Base-by-base conservation (phyloP, 2,797 vertebrate genomes). In the Scolopax rusticola region DNA sequence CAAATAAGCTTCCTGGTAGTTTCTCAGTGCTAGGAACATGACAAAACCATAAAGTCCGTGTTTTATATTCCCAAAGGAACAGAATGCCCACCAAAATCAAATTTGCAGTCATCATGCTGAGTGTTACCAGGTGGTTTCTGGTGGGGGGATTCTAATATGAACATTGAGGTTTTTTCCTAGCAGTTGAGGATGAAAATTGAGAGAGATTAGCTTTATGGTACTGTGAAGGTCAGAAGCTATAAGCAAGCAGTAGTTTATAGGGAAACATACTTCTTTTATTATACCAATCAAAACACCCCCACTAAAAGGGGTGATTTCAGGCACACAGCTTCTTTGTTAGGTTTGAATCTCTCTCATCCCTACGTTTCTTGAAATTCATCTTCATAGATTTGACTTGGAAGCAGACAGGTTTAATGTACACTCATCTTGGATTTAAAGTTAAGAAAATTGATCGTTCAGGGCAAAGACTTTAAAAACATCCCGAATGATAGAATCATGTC, bases 61-160 rank as follows among this genome's bases (percentile, higher is more conserved):
- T 28, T 93, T 90, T 90, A 28, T 77, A 27, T 63, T 88, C 56
- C 56, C 47, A 38, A 75, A 92, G 74, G 85, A 74, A 43, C 33
- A 71, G 15, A 54, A 70, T 4, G 1, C 12, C 25, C 38, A 64
- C 83, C 56, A 70, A 75, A 93, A 17, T 32, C 23, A 63, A 51
- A 28, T 27, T 51, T 51, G 10, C 15, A 10, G 27, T 51, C 50
- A 51, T 16, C 50, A 51, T 70, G 74, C 41, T 43, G 67, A 27
- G 24, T 56, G 48, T 70, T 80, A 53, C 25, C 32, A 40, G 53
- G 21, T 64, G 89, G 28, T 57, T 80, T 60, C 10, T 6, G 2
- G 21, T 54, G 23, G 19, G 19, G 4, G 3, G 9, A 32, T 88
- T 59, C 59, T 73, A 36, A 47, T 67, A 19, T 0, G 3, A 83